Percentiles rank a stretch among this genome's conserved stretches.
phyloP scores from a whole-genome alignment of 2,113 vertebrate genomes.

The Takifugu flavidus region DNA sequence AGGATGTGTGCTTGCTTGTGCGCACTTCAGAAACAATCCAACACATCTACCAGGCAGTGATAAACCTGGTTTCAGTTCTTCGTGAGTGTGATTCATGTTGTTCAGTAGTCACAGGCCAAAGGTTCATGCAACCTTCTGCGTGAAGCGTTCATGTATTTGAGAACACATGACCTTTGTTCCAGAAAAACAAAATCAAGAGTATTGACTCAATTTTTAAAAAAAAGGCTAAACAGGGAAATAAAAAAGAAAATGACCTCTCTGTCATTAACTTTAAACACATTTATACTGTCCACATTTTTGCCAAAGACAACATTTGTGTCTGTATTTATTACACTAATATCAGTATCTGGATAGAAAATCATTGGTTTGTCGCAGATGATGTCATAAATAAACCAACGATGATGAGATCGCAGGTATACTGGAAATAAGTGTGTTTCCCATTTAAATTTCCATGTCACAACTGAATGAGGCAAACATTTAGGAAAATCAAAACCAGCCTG shows the following conservation, averaged over 20 bases:
- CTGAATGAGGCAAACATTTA: neutral
- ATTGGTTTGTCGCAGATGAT: too few species aligned
- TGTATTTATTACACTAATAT: slow-evolving; percentile 9
- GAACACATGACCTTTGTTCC: slow-evolving; percentile 9
- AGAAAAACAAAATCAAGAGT: neutral
- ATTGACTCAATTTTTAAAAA: neutral
- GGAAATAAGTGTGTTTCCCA: too few species aligned
- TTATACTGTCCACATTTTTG: too few species aligned
- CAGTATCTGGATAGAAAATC: slow-evolving; percentile 2
- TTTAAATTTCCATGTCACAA: neutral
- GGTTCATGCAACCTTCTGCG: slow-evolving; percentile 11
- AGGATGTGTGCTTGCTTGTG: too few species aligned
- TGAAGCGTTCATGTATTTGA: slow-evolving; percentile 4
- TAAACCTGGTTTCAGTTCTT: slow-evolving; percentile 27
- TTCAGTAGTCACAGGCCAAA: slow-evolving; percentile 26
- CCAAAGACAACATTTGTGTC: neutral
- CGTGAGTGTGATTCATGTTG: slow-evolving; percentile 18
- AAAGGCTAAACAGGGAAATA: neutral
- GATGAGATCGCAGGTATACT: too few species aligned
- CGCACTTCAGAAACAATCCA: too few species aligned
- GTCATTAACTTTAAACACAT: too few species aligned
- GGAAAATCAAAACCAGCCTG: neutral
- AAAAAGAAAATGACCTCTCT: neutral
- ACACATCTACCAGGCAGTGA: neutral
- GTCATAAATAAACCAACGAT: too few species aligned